Evolutionary conservation across 2,888 invertebrate genomes (phyloP).

Genomic region (Dryomyza anilis): DNA sequence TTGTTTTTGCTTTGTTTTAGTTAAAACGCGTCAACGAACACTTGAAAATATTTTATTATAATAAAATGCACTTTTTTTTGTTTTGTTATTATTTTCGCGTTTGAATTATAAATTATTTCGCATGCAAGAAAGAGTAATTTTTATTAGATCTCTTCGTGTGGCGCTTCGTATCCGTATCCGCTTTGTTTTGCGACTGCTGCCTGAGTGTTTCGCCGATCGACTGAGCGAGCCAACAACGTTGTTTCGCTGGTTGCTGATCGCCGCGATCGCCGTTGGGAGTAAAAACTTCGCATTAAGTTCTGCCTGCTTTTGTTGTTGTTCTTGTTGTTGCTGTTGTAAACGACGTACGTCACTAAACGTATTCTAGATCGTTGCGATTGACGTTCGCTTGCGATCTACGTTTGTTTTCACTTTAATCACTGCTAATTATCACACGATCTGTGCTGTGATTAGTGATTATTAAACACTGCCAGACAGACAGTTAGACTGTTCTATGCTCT

Average conservation of each 20-base stretch:
- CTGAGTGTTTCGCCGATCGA: conserved; percentile 24
- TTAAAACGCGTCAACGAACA: not conserved
- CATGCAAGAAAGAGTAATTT: too few species aligned
- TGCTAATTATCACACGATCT: too few species aligned
- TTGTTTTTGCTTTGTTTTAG: not conserved
- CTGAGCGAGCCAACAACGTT: conserved; percentile 4
- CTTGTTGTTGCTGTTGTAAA: too few species aligned
- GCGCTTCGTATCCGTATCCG: conserved; percentile 36
- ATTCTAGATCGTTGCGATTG: too few species aligned
- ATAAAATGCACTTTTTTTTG: not conserved
- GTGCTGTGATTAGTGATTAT: too few species aligned
- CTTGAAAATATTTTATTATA: too few species aligned
- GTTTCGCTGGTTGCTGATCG: too few species aligned
- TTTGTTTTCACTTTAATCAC: too few species aligned
- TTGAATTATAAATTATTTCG: not conserved
- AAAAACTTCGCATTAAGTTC: conserved; percentile 2
- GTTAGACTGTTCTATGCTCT: not conserved
- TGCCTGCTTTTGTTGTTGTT: not conserved
- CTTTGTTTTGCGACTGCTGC: conserved; percentile 34
- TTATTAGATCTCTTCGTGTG: not conserved
- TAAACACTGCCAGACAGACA: too few species aligned
- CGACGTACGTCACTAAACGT: too few species aligned
- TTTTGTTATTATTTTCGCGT: not conserved
- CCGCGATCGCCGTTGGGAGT: conserved; percentile 1
- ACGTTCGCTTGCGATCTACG: not conserved